Conservation (phyloP, 2,888 invertebrate genomes). For the Alsophila aescularia region DNA sequence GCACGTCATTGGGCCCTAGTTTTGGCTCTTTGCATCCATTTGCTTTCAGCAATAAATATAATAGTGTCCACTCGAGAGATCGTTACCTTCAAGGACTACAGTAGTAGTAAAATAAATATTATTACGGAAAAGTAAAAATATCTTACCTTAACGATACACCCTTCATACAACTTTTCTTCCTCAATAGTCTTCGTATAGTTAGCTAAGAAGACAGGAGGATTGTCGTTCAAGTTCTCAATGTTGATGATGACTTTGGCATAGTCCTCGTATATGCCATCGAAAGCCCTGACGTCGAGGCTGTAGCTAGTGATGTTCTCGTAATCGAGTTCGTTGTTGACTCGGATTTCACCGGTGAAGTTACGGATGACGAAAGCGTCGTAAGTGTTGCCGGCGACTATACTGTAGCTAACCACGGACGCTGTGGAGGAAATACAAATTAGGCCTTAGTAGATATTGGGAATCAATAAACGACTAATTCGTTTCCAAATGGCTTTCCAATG, state of each 20-base stretch:
- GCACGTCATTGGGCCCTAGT: too few species aligned
- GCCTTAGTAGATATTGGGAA: too few species aligned
- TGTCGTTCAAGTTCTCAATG: slow-evolving; percentile 96
- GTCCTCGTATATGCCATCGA: slow-evolving; percentile 93
- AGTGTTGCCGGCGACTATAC: slow-evolving; percentile 93
- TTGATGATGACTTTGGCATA: slow-evolving; percentile 93
- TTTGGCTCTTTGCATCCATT: too few species aligned
- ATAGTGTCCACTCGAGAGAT: too few species aligned
- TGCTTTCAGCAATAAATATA: too few species aligned
- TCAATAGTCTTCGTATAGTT: slow-evolving; percentile 89
- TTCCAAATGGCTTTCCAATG: too few species aligned
- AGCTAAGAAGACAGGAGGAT: slow-evolving; percentile 92
- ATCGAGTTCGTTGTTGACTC: slow-evolving; percentile 90
- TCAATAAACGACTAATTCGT: too few species aligned
- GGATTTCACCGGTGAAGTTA: slow-evolving; percentile 92
- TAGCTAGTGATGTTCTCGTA: slow-evolving; percentile 95
- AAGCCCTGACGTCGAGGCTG: slow-evolving; percentile 91
- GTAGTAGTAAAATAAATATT: background rate
- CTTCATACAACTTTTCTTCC: slow-evolving; percentile 88
- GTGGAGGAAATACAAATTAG: slow-evolving; percentile 34
- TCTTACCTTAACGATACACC: slow-evolving; percentile 87
- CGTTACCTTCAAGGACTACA: too few species aligned
- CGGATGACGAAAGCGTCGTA: slow-evolving; percentile 94
- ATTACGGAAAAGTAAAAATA: background rate
- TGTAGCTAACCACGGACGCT: slow-evolving; percentile 94